Base-by-base conservation (phyloP, 2,113 vertebrate genomes). In the Lophochroa leadbeateri region DNA sequence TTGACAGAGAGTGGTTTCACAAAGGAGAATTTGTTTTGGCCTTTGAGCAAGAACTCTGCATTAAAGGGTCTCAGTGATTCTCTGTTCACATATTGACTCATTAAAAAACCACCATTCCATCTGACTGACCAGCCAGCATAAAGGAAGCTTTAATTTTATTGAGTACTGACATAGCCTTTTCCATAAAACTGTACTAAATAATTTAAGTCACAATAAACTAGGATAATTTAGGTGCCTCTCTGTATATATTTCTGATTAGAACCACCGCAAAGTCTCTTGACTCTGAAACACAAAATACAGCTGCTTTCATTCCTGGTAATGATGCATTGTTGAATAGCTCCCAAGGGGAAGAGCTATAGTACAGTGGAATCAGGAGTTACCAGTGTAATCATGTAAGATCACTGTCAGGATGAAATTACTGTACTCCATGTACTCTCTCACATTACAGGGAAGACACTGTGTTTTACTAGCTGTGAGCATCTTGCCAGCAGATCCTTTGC, bases 11-110 rank as follows among this genome's bases (percentile, higher is more conserved):
- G 20, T 60, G 2, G 35, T n/a, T 87, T 35, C 21, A 70, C 9
- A 64, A 68, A 86, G 70, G 16, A 91, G 33, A 94, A 94, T 94
- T 92, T 82, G 35, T 29, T 79, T 94, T 96, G 84, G 52, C 50
- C 55, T 94, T 93, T 46, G 31, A 70, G 79, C 25, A 88, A 86
- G 41, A 46, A 13, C 35, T 85, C 35, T 85, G 63, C 6, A n/a
- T 39, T 76, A 60, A 95, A 76, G 20, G 3, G 9, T 70, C 74
- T 58, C 71, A 84, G 24, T 82, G 39, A 68, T 46, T 93, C 61
- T 82, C 43, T 69, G 35, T 82, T 67, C 29, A 70, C 35, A 43
- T 75, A 85, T 41, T 81, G 44, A 49, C 68, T 93, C 29, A 81
- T 24, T 69, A 63, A 63, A 83, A 89, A 81, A 6, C 0, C 37